A percentile compares a stretch with the other conserved stretches of the same genome.
Conservation (phyloP, 1,140 invertebrate genomes). For the Planococcus citri region DNA sequence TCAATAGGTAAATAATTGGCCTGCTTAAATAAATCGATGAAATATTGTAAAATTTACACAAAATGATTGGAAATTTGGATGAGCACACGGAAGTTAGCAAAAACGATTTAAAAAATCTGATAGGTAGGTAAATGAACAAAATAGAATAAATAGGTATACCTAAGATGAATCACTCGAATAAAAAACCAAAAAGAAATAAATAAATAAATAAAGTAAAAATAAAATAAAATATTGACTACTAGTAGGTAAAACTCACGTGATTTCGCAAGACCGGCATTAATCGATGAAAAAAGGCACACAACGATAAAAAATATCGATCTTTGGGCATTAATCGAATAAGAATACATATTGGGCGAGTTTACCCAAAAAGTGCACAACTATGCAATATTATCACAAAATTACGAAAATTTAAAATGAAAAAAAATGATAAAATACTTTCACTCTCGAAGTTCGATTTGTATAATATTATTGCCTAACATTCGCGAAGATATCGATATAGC, state of each 20-base stretch:
- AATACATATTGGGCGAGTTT: neutral
- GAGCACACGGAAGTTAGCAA: no score
- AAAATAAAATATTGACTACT: neutral
- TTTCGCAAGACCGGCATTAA: slow-evolving; percentile 4
- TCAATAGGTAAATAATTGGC: no score
- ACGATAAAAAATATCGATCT: neutral
- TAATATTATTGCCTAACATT: slow-evolving; percentile 13
- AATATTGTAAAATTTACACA: no score
- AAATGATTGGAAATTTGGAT: no score
- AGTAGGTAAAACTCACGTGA: slow-evolving; percentile 13
- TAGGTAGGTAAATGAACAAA: no score
- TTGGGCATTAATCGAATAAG: neutral
- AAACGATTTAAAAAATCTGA: no score
- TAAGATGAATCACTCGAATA: no score
- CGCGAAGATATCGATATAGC: neutral
- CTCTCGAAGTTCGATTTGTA: slow-evolving; percentile 9
- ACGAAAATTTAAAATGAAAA: neutral
- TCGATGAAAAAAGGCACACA: neutral
- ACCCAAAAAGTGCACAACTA: neutral
- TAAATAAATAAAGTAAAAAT: neutral
- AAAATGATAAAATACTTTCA: slow-evolving; percentile 9
- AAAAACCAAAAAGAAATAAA: neutral
- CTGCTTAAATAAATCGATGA: no score
- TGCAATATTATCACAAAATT: slow-evolving; percentile 9
- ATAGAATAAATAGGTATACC: no score